Percentiles rank a stretch among this genome's conserved stretches.
Evolutionary conservation across 2,797 vertebrate genomes (phyloP).

Genomic region (Sphenopsis melanotis): DNA sequence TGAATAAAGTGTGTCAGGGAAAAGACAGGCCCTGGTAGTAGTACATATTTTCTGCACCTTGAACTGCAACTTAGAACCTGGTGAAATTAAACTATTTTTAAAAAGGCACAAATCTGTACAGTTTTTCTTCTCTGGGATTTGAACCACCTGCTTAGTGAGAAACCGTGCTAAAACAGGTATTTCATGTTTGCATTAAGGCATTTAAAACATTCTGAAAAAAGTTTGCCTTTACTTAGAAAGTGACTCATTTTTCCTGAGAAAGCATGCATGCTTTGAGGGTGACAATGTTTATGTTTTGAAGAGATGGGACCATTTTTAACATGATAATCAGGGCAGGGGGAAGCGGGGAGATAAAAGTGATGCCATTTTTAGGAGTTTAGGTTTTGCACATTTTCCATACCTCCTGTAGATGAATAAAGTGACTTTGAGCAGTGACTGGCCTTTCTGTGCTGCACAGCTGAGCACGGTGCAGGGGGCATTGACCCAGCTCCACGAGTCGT

Average conservation of each 20-base stretch:
- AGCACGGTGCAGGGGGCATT: not conserved
- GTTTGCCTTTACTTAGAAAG: not conserved
- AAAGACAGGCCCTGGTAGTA: not conserved
- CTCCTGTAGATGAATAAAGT: not conserved
- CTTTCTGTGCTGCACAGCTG: not conserved
- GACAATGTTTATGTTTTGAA: not conserved
- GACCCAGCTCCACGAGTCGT: not conserved
- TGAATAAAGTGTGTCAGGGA: not conserved
- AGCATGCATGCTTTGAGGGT: not conserved
- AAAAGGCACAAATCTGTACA: not conserved
- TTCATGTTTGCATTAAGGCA: not conserved
- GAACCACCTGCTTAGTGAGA: not conserved
- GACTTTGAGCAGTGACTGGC: not conserved
- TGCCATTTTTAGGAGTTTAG: not conserved
- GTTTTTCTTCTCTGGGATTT: not conserved
- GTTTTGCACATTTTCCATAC: not conserved
- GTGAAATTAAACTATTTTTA: not conserved
- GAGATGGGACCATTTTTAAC: not conserved
- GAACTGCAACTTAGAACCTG: not conserved
- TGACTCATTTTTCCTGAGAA: slow-evolving; percentile 21
- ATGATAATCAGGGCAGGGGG: not conserved
- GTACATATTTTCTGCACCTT: not conserved
- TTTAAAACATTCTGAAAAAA: not conserved
- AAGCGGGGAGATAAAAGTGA: not conserved
- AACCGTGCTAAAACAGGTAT: not conserved